Conservation (phyloP, 2,113 vertebrate species). For the Indicator indicator region DNA sequence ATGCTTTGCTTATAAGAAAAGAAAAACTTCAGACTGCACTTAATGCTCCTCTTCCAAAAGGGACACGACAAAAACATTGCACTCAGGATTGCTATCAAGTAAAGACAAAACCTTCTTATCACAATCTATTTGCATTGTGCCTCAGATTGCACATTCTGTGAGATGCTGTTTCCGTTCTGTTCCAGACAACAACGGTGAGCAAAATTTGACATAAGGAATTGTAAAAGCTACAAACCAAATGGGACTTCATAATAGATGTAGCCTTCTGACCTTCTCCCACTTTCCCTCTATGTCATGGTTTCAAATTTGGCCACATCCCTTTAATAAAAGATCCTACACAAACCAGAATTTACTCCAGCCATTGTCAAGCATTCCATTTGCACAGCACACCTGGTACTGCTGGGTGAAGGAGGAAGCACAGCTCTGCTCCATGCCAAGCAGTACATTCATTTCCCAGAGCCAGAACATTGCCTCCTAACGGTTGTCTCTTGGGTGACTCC, state of each 20-base stretch:
- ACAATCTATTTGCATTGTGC: constrained; percentile 35
- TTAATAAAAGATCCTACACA: not conserved
- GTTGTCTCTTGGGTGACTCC: not conserved
- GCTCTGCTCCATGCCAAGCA: not conserved
- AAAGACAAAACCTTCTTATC: constrained; percentile 19
- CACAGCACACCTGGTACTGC: not conserved
- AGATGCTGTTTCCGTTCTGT: constrained; percentile 50
- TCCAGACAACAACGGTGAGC: not conserved
- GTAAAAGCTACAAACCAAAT: constrained; percentile 16
- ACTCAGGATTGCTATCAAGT: constrained; percentile 54
- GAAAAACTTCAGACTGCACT: constrained; percentile 46
- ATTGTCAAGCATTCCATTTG: constrained; percentile 25
- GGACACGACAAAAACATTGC: constrained; percentile 56
- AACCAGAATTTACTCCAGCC: constrained; percentile 48
- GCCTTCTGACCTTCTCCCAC: not conserved
- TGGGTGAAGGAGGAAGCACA: not conserved
- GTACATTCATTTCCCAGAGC: not conserved
- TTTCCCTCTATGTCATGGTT: not conserved
- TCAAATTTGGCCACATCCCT: constrained; percentile 1
- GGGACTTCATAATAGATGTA: not conserved
- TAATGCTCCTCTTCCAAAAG: constrained; percentile 61
- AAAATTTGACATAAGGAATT: not conserved
- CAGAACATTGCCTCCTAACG: not conserved
- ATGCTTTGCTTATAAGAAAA: constrained; percentile 57
- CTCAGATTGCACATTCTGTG: constrained; percentile 11